phyloP scores from a whole-genome alignment of 2,888 invertebrate species.

The Brachyopa scutellaris region DNA sequence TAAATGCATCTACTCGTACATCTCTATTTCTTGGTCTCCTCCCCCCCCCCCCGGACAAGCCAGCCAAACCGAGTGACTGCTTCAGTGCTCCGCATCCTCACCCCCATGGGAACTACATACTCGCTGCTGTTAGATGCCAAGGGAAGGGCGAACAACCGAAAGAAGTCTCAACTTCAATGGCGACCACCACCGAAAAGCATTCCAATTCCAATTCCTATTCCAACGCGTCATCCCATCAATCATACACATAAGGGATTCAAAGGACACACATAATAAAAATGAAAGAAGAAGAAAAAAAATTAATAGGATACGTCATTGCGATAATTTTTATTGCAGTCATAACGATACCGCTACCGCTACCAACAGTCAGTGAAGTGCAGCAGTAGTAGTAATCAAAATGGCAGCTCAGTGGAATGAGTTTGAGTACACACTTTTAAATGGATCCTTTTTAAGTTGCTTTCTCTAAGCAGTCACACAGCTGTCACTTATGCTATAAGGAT shows the following conservation, averaged over 20 bases:
- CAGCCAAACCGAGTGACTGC: constrained; percentile 14
- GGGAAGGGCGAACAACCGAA: constrained; percentile 16
- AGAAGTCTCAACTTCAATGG: constrained; percentile 5
- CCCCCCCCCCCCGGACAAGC: constrained; percentile 13
- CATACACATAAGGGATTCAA: constrained; percentile 66
- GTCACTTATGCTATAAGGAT: constrained; percentile 54
- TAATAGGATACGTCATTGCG: constrained; percentile 73
- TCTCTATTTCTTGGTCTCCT: constrained; percentile 11
- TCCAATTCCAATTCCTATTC: constrained; percentile 32
- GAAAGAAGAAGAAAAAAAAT: too few relatives aligned
- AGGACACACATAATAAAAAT: constrained; percentile 58
- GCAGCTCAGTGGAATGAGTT: constrained; percentile 27
- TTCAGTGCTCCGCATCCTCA: constrained; percentile 21
- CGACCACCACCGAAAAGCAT: constrained; percentile 1
- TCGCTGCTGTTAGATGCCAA: constrained; percentile 52
- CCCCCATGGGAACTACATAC: constrained; percentile 62
- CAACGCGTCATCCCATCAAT: constrained; percentile 57
- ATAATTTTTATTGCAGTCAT: constrained; percentile 72
- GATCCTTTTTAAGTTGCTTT: constrained; percentile 5
- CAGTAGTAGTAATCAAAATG: constrained; percentile 46
- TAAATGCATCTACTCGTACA: constrained; percentile 72
- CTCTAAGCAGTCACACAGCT: constrained; percentile 47
- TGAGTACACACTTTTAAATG: too few relatives aligned
- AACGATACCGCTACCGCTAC: constrained; percentile 34
- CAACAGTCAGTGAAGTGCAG: too few relatives aligned